Conservation (phyloP, 2,113 vertebrate genomes). For the Psammodynastes pulverulentus region DNA sequence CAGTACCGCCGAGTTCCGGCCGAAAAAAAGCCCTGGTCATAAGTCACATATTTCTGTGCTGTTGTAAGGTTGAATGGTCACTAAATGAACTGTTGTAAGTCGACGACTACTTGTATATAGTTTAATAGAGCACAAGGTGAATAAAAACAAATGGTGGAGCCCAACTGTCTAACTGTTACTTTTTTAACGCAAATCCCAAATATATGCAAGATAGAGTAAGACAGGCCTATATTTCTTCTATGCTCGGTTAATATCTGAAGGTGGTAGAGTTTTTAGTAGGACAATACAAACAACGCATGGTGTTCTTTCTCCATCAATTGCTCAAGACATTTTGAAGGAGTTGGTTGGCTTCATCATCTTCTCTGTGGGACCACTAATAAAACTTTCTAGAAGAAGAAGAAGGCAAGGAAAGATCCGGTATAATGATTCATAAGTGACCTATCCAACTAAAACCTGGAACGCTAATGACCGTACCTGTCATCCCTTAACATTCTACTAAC, state of each 20-base stretch:
- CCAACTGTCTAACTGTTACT: background rate
- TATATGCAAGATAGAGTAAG: background rate
- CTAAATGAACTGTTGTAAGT: too few species aligned
- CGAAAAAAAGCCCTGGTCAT: too few species aligned
- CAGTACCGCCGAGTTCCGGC: too few species aligned
- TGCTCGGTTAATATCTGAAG: background rate
- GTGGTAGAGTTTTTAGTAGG: background rate
- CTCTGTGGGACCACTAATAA: background rate
- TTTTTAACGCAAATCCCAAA: background rate
- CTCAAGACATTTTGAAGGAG: slow-evolving; percentile 2
- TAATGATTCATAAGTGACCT: slow-evolving; percentile 62
- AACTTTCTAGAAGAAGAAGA: background rate
- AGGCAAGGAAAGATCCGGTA: background rate
- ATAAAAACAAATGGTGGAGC: background rate
- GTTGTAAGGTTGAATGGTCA: too few species aligned
- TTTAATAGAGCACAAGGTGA: too few species aligned
- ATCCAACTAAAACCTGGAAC: slow-evolving; percentile 21
- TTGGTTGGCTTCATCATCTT: background rate
- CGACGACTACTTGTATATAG: background rate
- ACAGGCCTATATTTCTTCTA: background rate
- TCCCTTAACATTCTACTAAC: slow-evolving; percentile 28
- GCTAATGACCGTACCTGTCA: slow-evolving; percentile 54
- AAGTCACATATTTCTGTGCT: too few species aligned
- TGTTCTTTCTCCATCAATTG: background rate
- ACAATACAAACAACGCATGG: background rate